Percentiles rank a stretch among this genome's conserved stretches.
phyloP scores from a whole-genome alignment of 2,797 vertebrate genomes.

The Eleutherodactylus coqui region DNA sequence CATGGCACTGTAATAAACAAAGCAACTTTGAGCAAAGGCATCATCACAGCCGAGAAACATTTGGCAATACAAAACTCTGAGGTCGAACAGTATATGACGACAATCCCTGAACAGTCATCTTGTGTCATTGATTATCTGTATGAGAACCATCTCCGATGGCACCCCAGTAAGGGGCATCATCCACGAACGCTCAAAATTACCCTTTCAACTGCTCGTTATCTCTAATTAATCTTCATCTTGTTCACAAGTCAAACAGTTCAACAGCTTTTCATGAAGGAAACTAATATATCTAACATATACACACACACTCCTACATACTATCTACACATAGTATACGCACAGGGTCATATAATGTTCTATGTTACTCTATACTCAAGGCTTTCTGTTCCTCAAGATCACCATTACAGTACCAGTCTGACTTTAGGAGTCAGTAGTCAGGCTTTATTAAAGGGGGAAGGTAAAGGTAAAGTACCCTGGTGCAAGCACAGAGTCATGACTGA shows the following conservation, averaged over 20 bases:
- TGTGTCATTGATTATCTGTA: constrained; percentile 46
- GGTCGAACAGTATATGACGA: constrained; percentile 21
- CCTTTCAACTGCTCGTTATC: constrained; percentile 61
- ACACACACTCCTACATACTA: too few relatives aligned
- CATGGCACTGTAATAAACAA: neutral
- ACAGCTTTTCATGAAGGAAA: constrained; percentile 63
- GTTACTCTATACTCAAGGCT: too few relatives aligned
- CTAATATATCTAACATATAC: too few relatives aligned
- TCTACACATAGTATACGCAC: too few relatives aligned
- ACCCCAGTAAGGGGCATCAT: constrained; percentile 49
- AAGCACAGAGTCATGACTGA: too few relatives aligned
- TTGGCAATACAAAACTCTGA: neutral
- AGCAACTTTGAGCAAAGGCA: neutral
- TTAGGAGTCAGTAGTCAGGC: too few relatives aligned
- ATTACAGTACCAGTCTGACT: too few relatives aligned
- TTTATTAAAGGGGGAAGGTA: too few relatives aligned
- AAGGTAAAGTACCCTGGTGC: too few relatives aligned
- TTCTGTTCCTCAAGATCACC: too few relatives aligned
- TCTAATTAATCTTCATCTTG: constrained; percentile 64
- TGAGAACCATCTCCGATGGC: constrained; percentile 54
- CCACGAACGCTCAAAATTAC: constrained; percentile 58
- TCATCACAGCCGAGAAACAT: neutral
- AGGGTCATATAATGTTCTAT: too few relatives aligned
- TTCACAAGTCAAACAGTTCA: constrained; percentile 65
- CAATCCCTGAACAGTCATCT: constrained; percentile 15